A percentile compares a stretch with the other conserved stretches of the same genome.
Evolutionary conservation across 2,113 vertebrate species (phyloP).

Genomic region (Sinosuthora webbiana): DNA sequence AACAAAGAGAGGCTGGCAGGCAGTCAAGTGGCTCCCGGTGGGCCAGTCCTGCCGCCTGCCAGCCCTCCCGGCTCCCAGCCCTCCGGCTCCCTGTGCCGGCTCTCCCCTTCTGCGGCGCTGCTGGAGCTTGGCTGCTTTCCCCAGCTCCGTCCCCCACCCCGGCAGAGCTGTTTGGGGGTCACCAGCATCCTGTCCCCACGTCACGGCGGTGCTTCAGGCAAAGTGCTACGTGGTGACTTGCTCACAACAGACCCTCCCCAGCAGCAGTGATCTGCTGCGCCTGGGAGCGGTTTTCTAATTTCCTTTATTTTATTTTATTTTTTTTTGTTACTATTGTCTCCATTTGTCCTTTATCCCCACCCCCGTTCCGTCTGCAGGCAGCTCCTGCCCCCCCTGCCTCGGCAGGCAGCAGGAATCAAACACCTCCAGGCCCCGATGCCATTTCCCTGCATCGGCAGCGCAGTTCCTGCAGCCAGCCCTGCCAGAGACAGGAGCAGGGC

Average conservation of each 20-base stretch:
- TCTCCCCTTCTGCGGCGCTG: not conserved
- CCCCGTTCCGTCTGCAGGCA: slow-evolving; percentile 14
- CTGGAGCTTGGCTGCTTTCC: not conserved
- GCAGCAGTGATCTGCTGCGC: not conserved
- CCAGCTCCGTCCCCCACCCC: accelerated
- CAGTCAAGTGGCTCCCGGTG: slow-evolving; percentile 39
- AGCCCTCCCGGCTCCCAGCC: not conserved
- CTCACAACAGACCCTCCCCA: not conserved
- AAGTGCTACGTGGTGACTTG: not conserved
- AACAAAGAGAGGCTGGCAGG: slow-evolving; percentile 59
- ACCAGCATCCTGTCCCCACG: not conserved
- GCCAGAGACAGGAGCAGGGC: not conserved
- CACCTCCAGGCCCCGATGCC: not conserved
- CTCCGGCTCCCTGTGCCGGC: not conserved
- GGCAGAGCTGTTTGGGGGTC: not conserved
- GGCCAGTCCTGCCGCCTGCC: slow-evolving; percentile 21
- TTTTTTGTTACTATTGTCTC: slow-evolving; percentile 12
- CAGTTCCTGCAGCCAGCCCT: not conserved
- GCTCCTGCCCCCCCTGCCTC: not conserved
- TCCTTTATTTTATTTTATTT: not conserved
- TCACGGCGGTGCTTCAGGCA: not conserved
- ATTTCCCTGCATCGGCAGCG: not conserved
- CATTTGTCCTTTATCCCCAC: slow-evolving; percentile 20
- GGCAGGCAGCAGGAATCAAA: not conserved
- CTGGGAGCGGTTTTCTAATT: not conserved